phyloP scores from a whole-genome alignment of 2,888 invertebrate genomes.

The Encarsia formosa region DNA sequence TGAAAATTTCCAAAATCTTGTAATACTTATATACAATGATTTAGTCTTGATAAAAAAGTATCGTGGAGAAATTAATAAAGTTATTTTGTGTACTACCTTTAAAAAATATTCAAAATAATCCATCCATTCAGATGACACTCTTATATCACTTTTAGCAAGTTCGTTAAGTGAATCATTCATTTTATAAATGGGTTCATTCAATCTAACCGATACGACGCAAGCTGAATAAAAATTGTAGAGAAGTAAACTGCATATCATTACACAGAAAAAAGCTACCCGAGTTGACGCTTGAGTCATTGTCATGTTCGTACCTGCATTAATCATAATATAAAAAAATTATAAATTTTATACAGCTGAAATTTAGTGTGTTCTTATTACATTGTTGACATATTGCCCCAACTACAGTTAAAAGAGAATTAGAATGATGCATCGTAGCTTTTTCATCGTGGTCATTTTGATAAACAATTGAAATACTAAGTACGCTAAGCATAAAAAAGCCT shows the following conservation, averaged over 20 bases:
- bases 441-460: slow-evolving; percentile 25
- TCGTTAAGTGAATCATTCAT: slow-evolving; percentile 43
- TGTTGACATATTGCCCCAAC: slow-evolving; percentile 38
- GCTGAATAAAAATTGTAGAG: slow-evolving; percentile 44
- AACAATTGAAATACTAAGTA: slow-evolving; percentile 24
- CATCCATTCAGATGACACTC: slow-evolving; percentile 38
- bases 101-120: slow-evolving; percentile 35
- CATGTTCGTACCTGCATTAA: background rate
- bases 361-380: slow-evolving; percentile 31
- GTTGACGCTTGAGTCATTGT: background rate
- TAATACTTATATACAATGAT: too few relatives aligned
- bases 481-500: slow-evolving; percentile 25
- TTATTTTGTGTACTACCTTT: slow-evolving; percentile 12
- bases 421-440: slow-evolving; percentile 20
- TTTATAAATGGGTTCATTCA: slow-evolving; percentile 41
- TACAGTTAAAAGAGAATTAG: slow-evolving; percentile 28
- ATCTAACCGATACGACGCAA: slow-evolving; percentile 41
- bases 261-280: slow-evolving; percentile 24
- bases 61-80: too few relatives aligned
- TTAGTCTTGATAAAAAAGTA: too few relatives aligned
- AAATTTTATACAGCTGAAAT: too few relatives aligned
- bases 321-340: too few relatives aligned
- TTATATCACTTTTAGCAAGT: slow-evolving; percentile 35
- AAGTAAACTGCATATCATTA: slow-evolving; percentile 39
- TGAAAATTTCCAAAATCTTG: background rate